A percentile compares a stretch with the other conserved stretches of the same genome.
These are phyloP conservation scores for Acanthosepion lycidas DNA, from an alignment of 2,888 invertebrate species.

Conservation along the genomic window DNA sequence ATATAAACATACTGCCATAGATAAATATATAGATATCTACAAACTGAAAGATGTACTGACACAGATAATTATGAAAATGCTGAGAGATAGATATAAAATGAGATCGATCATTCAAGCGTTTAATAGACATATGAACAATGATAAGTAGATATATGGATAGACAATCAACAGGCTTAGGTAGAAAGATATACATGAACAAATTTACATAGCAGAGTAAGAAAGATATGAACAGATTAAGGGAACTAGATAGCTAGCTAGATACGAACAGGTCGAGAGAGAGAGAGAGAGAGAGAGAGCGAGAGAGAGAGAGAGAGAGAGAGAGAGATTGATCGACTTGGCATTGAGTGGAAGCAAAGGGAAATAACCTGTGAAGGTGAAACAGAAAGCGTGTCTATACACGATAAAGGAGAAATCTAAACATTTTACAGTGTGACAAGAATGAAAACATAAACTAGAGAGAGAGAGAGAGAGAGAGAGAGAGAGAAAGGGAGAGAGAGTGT, in stretches of 20 bases:
- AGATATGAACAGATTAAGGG: background rate
- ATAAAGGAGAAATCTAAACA: too few species aligned
- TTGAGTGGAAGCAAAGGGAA: background rate
- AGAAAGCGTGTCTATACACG: too few species aligned
- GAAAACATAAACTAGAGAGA: background rate
- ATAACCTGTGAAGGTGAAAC: background rate
- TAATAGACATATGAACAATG: background rate
- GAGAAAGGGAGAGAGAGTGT: slow-evolving; percentile 45
- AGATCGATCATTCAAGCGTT: too few species aligned
- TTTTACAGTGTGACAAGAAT: too few species aligned
- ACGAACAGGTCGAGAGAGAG: background rate
- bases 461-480: slow-evolving; percentile 34
- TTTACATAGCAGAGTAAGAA: background rate
- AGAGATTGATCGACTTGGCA: background rate
- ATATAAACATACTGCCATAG: background rate
- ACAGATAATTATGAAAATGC: too few species aligned
- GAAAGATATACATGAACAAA: too few species aligned
- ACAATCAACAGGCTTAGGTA: too few species aligned
- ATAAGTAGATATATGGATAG: background rate
- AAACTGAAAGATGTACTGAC: too few species aligned
- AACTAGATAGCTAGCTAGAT: too few species aligned
- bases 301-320: slow-evolving; percentile 3
- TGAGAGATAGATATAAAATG: too few species aligned
- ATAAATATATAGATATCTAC: background rate
- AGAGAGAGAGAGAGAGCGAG: background rate